Percentiles rank a stretch among this genome's conserved stretches.
Evolutionary conservation across 2,888 invertebrate species (phyloP).

Genomic region (Mechanitis messenoides): DNA sequence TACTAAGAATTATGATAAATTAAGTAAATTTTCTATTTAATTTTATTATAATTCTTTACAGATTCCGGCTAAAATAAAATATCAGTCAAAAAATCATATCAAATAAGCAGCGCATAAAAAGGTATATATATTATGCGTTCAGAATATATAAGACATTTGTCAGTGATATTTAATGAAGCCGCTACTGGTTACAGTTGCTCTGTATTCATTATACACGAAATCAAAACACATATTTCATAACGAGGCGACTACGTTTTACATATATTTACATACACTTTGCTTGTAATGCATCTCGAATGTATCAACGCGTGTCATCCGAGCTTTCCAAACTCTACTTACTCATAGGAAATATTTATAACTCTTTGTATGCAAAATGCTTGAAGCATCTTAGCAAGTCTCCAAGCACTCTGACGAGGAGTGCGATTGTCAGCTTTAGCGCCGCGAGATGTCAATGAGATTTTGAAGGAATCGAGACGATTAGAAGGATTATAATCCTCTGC

Average conservation of each 20-base stretch:
- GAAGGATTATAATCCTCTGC: slow-evolving; percentile 41
- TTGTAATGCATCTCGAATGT: slow-evolving; percentile 40
- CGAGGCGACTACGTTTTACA: slow-evolving; percentile 58
- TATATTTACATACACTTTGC: slow-evolving; percentile 64
- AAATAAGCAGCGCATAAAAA: neutral
- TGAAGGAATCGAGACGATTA: slow-evolving; percentile 33
- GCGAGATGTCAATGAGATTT: slow-evolving; percentile 37
- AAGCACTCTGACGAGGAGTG: slow-evolving; percentile 41
- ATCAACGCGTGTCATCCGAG: slow-evolving; percentile 64
- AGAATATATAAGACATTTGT: slow-evolving; percentile 3
- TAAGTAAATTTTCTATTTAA: too few species aligned
- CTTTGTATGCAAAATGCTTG: slow-evolving; percentile 74
- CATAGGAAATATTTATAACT: slow-evolving; percentile 72
- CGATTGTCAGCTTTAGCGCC: slow-evolving; percentile 54
- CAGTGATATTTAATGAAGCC: slow-evolving; percentile 26
- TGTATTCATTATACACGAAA: slow-evolving; percentile 23
- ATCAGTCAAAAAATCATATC: too few species aligned
- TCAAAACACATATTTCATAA: slow-evolving; percentile 40
- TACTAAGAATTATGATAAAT: neutral
- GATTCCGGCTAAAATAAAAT: too few species aligned
- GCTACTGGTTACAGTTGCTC: slow-evolving; percentile 36
- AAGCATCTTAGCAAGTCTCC: slow-evolving; percentile 57
- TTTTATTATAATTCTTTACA: too few species aligned
- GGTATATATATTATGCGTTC: slow-evolving; percentile 2
- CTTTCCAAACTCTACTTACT: slow-evolving; percentile 61